Percentiles rank a stretch among this genome's conserved stretches.
Conservation (phyloP, 2,888 invertebrate genomes). For the Omphaloscelis lunosa region DNA sequence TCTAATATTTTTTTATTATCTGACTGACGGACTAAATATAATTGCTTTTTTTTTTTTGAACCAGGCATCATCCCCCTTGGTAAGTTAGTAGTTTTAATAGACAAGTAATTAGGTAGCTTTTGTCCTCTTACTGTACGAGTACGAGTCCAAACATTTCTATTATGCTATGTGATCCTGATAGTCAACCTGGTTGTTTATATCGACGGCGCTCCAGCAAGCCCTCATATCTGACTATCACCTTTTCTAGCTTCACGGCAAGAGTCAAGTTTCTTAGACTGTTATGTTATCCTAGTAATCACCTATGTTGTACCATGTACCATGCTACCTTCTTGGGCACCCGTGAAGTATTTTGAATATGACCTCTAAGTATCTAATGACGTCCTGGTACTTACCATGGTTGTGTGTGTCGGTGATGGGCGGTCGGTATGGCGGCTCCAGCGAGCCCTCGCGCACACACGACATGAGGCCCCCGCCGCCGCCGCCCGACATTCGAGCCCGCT, state of each 20-base stretch:
- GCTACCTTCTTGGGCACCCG: too few relatives aligned
- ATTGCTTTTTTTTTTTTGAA: too few relatives aligned
- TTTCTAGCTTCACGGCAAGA: background rate
- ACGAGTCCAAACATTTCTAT: background rate
- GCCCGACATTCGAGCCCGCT: conserved; percentile 88
- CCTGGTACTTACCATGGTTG: conserved; percentile 71
- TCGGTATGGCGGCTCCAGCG: conserved; percentile 92
- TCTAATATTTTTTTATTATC: too few relatives aligned
- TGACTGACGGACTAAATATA: too few relatives aligned
- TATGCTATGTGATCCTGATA: background rate
- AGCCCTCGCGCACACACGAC: conserved; percentile 92
- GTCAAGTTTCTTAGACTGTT: background rate
- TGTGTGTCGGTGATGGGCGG: conserved; percentile 89
- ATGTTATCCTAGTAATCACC: background rate
- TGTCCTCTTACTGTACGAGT: too few relatives aligned
- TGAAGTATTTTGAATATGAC: background rate
- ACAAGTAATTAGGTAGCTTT: too few relatives aligned
- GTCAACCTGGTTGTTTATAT: background rate
- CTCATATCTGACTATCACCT: background rate
- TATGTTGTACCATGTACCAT: too few relatives aligned
- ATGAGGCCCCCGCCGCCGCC: conserved; percentile 92
- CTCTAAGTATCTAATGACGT: background rate
- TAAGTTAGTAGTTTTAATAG: background rate
- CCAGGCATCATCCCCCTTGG: too few relatives aligned
- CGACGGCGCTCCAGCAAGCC: background rate